These are phyloP conservation scores for Dryobotodes eremita DNA, from an alignment of 2,888 invertebrate species.

Conservation along the genomic window DNA sequence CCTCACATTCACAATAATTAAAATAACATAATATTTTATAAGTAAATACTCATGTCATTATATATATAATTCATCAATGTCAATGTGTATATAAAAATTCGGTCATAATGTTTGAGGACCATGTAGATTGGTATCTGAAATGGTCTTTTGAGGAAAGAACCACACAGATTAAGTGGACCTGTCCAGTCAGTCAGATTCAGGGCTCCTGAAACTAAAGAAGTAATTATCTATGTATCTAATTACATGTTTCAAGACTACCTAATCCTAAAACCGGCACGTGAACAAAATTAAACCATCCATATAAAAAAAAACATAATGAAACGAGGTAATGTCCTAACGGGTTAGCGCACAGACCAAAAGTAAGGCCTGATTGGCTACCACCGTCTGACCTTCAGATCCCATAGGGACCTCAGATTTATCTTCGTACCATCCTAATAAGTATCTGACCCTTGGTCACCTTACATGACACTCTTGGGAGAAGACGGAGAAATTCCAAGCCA, in stretches of 20 bases:
- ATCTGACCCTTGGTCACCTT: conserved; percentile 23
- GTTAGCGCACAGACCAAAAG: neutral
- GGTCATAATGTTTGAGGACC: too few species aligned
- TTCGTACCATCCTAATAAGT: conserved; percentile 2
- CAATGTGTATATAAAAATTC: too few species aligned
- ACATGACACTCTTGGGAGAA: conserved; percentile 21
- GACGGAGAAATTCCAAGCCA: neutral
- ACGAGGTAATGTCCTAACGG: neutral
- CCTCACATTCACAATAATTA: too few species aligned
- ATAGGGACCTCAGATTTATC: conserved; percentile 40
- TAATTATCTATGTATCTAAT: neutral
- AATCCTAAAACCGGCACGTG: neutral
- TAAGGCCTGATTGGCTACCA: conserved; percentile 7
- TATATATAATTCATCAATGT: too few species aligned
- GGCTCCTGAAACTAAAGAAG: neutral
- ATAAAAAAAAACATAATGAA: neutral
- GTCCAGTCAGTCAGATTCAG: too few species aligned
- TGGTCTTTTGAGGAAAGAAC: too few species aligned
- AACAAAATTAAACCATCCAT: neutral
- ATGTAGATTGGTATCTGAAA: too few species aligned
- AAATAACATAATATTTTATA: too few species aligned
- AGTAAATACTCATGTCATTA: too few species aligned
- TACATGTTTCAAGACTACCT: neutral
- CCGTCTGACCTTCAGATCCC: conserved; percentile 31
- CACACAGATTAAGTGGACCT: too few species aligned